These are phyloP conservation scores for Camptogramma bilineatum DNA, from an alignment of 2,888 invertebrate species.

Conservation along the genomic window DNA sequence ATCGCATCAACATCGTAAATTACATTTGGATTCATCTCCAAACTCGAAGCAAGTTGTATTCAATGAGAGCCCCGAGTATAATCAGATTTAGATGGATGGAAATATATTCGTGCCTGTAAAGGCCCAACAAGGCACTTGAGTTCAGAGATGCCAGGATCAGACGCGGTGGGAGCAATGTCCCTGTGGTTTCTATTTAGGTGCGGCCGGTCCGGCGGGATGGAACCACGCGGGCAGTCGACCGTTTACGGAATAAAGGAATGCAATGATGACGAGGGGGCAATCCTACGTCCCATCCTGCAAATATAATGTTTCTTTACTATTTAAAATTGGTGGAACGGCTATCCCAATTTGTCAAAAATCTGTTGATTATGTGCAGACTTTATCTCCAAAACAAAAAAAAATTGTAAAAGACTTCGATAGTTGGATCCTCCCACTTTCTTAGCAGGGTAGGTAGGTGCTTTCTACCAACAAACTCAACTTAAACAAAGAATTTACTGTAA, in stretches of 20 bases:
- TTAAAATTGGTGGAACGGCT: no score
- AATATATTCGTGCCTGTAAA: conserved; percentile 53
- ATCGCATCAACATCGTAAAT: conserved; percentile 51
- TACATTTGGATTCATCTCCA: conserved; percentile 44
- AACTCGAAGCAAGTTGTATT: conserved; percentile 20
- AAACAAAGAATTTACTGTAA: neutral
- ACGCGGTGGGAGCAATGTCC: conserved; percentile 81
- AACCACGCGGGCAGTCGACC: conserved; percentile 77
- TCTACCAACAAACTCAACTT: neutral
- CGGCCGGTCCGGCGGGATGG: conserved; percentile 79
- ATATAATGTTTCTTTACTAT: neutral
- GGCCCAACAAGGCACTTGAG: conserved; percentile 74
- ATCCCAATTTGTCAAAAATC: no score
- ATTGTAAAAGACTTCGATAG: no score
- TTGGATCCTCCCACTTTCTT: no score
- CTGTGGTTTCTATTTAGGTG: conserved; percentile 85
- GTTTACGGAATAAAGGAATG: conserved; percentile 77
- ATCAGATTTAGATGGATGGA: conserved; percentile 40
- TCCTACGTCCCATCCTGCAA: neutral
- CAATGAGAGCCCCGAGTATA: conserved; percentile 25
- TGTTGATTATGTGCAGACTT: no score
- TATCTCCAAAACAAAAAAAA: no score
- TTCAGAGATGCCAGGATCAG: conserved; percentile 73
- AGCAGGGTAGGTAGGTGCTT: neutral
- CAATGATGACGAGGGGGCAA: conserved; percentile 54